Percentiles rank a stretch among this genome's conserved stretches.
These are phyloP conservation scores for Atrina japonica DNA, from an alignment of 2,888 invertebrate species.

Conservation along the genomic window DNA sequence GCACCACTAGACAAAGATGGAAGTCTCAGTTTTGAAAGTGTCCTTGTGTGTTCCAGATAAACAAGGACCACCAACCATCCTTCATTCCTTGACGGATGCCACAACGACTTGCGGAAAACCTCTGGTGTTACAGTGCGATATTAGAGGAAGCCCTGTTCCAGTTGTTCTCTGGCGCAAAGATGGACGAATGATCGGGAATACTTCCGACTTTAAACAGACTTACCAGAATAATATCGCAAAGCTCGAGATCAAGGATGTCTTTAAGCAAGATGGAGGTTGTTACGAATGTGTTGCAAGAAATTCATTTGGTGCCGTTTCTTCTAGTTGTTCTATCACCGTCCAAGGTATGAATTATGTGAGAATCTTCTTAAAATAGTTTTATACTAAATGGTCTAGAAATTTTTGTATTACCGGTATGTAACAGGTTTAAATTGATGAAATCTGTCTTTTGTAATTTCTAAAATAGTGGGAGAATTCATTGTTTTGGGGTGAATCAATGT, in stretches of 20 bases:
- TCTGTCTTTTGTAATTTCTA: background rate
- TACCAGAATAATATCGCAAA: constrained; percentile 61
- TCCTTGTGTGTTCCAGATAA: constrained; percentile 52
- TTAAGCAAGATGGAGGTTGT: constrained; percentile 61
- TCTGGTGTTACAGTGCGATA: constrained; percentile 62
- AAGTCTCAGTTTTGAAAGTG: too few relatives aligned
- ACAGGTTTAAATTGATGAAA: constrained; percentile 1
- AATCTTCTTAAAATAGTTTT: too few relatives aligned
- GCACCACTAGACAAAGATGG: too few relatives aligned
- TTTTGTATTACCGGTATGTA: too few relatives aligned
- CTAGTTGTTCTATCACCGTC: constrained; percentile 53
- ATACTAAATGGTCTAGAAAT: too few relatives aligned
- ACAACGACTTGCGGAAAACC: constrained; percentile 52
- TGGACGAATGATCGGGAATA: constrained; percentile 62
- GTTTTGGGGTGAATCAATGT: too few relatives aligned
- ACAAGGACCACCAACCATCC: constrained; percentile 54
- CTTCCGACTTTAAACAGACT: constrained; percentile 66
- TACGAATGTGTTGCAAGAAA: constrained; percentile 73
- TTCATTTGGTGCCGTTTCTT: constrained; percentile 58
- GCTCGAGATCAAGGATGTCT: constrained; percentile 63
- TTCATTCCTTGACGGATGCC: constrained; percentile 52
- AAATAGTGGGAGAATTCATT: too few relatives aligned
- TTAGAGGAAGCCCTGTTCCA: constrained; percentile 65
- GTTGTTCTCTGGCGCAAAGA: constrained; percentile 69
- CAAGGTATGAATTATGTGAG: constrained; percentile 19